Percentiles rank a stretch among this genome's conserved stretches.
Conservation (phyloP, 2,113 vertebrate species). For the Macquaria ambigua region DNA sequence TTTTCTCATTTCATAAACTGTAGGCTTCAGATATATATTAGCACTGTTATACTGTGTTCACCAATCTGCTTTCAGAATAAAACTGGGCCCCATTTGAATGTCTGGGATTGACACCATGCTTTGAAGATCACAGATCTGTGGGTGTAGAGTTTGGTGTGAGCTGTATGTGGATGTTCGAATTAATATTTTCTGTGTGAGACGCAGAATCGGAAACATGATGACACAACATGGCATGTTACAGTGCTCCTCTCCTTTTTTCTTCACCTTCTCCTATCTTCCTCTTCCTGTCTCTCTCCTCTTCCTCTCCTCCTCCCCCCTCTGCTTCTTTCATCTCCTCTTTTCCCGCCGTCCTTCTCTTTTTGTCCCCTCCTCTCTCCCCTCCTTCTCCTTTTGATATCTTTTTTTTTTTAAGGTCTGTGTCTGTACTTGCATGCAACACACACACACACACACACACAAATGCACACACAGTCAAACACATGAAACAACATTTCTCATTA, state of each 20-base stretch:
- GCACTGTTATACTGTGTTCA: background rate
- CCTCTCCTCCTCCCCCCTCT: conserved; percentile 13
- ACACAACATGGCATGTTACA: conserved; percentile 39
- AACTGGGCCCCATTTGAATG: background rate
- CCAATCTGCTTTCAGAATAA: conserved; percentile 3
- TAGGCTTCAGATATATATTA: background rate
- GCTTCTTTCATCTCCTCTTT: conserved; percentile 50
- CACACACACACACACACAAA: conserved; percentile 26
- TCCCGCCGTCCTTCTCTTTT: conserved; percentile 7
- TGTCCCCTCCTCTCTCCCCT: conserved; percentile 33
- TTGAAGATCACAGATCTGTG: background rate
- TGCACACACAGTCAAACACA: conserved; percentile 23
- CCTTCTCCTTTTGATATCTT: conserved; percentile 61
- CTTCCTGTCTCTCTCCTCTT: conserved; percentile 30
- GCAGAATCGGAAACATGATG: conserved; percentile 29
- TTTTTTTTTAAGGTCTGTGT: conserved; percentile 50
- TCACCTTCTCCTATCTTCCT: conserved; percentile 30
- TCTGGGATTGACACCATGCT: background rate
- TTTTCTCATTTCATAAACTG: background rate
- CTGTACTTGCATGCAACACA: conserved; percentile 47
- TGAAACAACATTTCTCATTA: conserved; percentile 57
- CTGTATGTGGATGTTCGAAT: conserved; percentile 26
- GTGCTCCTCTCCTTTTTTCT: conserved; percentile 10
- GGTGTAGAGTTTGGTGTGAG: conserved; percentile 15
- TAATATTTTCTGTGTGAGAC: conserved; percentile 54